phyloP scores from a whole-genome alignment of 1,140 invertebrate species.

The Sipha flava region DNA sequence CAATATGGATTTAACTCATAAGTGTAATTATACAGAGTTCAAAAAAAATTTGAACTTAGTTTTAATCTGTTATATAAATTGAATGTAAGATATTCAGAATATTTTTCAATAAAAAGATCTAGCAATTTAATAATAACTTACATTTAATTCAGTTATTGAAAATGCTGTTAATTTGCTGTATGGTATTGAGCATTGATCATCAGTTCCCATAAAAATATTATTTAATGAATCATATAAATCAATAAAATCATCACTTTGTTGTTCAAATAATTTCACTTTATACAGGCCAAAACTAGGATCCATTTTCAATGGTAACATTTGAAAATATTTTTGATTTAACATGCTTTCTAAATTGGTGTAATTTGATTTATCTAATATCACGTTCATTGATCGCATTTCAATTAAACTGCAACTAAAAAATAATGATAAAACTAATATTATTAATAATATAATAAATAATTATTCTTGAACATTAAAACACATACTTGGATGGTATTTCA shows the following conservation, averaged over 20 bases:
- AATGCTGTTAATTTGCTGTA: not conserved
- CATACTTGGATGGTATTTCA: not conserved
- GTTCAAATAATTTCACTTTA: not conserved
- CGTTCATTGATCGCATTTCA: slow-evolving; percentile 21
- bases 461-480: not conserved
- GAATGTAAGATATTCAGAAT: no score
- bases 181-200: not conserved
- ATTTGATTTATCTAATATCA: not conserved
- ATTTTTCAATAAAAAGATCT: no score
- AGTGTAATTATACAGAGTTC: no score
- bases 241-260: not conserved
- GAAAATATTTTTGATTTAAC: not conserved
- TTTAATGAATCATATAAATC: not conserved
- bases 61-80: no score
- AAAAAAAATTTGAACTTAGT: no score
- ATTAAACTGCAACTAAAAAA: not conserved
- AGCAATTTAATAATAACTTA: not conserved
- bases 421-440: not conserved
- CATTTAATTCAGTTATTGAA: slow-evolving; percentile 3
- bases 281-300: slow-evolving; percentile 25
- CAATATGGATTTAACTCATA: no score
- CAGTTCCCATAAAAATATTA: not conserved
- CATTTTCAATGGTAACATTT: not conserved
- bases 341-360: not conserved
- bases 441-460: not conserved